Conservation (phyloP, 2,888 invertebrate species). For the Ferdinandea cuprea region DNA sequence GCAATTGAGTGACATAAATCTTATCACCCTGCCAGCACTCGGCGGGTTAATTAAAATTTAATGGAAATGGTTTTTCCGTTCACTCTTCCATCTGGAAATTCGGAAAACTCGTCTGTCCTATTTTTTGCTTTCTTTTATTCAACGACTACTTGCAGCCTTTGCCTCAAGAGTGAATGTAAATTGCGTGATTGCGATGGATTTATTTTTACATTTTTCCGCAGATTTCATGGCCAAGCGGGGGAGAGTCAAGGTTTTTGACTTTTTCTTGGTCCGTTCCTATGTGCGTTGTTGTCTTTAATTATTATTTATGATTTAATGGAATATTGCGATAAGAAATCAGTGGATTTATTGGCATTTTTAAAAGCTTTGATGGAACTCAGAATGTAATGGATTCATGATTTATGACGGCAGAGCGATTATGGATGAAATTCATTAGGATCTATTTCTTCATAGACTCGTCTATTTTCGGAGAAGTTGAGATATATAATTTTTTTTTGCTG, state of each 20-base stretch:
- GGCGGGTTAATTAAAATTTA: constrained; percentile 48
- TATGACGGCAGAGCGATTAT: neutral
- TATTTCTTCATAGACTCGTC: neutral
- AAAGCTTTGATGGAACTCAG: neutral
- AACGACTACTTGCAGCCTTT: neutral
- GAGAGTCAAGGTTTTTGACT: constrained; percentile 14
- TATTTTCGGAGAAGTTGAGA: neutral
- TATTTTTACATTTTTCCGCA: constrained; percentile 35
- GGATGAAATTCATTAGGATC: neutral
- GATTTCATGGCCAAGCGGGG: constrained; percentile 61
- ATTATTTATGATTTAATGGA: constrained; percentile 9
- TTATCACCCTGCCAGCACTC: constrained; percentile 37
- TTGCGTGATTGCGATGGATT: constrained; percentile 14
- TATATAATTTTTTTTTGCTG: too few relatives aligned
- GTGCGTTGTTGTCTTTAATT: constrained; percentile 11
- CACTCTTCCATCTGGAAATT: neutral
- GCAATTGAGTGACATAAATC: constrained; percentile 20
- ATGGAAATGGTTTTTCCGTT: constrained; percentile 21
- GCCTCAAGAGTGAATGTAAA: constrained; percentile 35
- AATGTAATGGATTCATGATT: neutral
- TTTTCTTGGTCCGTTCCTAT: constrained; percentile 5
- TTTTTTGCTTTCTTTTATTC: constrained; percentile 12
- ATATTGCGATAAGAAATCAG: constrained; percentile 30
- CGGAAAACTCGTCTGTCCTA: neutral
- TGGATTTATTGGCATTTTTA: constrained; percentile 23